Percentiles rank a stretch among this genome's conserved stretches.
These are phyloP conservation scores for Encarsia formosa DNA, from an alignment of 2,888 invertebrate genomes.

Conservation along the genomic window DNA sequence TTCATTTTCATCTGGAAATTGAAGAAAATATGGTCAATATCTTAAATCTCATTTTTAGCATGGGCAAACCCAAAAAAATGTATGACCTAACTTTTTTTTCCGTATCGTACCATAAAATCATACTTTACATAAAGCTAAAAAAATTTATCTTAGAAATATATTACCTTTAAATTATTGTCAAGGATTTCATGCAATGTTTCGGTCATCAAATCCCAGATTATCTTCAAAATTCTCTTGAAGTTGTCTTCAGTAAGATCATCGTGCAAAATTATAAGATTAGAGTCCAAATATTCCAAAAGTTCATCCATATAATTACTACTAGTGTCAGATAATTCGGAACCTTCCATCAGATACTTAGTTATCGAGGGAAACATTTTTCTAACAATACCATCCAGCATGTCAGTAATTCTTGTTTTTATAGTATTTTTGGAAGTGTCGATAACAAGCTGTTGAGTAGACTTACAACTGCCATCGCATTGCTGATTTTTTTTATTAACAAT, in stretches of 20 bases:
- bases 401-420: conserved; percentile 82
- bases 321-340: conserved; percentile 74
- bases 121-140: too few relatives aligned
- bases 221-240: conserved; percentile 80
- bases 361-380: conserved; percentile 50
- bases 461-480: conserved; percentile 75
- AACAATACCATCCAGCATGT: conserved; percentile 78
- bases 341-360: conserved; percentile 62
- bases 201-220: conserved; percentile 83
- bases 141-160: too few relatives aligned
- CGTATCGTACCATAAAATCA: too few relatives aligned
- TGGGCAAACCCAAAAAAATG: too few relatives aligned
- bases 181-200: conserved; percentile 75
- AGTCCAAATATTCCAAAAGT: conserved; percentile 87
- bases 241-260: conserved; percentile 84
- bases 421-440: conserved; percentile 85
- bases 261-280: conserved; percentile 78
- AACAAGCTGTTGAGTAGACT: conserved; percentile 74
- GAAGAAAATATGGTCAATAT: too few relatives aligned
- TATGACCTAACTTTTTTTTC: too few relatives aligned
- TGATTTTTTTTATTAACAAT: conserved; percentile 71
- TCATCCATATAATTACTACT: conserved; percentile 82
- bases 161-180: conserved; percentile 50
- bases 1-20: conserved; percentile 88
- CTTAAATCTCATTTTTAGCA: too few relatives aligned